phyloP scores from a whole-genome alignment of 1,140 invertebrate genomes.

The Gerris buenoi region DNA sequence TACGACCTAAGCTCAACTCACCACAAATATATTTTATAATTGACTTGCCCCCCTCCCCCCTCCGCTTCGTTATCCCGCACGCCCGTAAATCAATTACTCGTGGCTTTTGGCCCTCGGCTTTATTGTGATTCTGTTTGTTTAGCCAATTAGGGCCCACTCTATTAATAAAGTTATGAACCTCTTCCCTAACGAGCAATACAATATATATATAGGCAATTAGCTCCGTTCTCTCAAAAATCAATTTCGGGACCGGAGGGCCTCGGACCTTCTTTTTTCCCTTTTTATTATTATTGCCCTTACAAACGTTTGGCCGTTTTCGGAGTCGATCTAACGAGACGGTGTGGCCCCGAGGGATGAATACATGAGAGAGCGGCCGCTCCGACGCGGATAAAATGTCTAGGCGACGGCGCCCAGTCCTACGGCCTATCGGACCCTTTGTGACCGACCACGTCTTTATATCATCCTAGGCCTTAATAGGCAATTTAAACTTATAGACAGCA shows the following conservation, averaged over 20 bases:
- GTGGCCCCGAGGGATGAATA: background rate
- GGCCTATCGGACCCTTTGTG: background rate
- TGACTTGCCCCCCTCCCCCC: slow-evolving; percentile 5
- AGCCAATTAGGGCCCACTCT: slow-evolving; percentile 15
- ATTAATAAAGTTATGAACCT: slow-evolving; percentile 17
- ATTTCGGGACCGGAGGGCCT: slow-evolving; percentile 1
- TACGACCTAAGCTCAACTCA: background rate
- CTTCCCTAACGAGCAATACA: slow-evolving; percentile 14
- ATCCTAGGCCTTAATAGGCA: background rate
- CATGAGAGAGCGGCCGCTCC: background rate
- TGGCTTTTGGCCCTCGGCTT: slow-evolving; percentile 10
- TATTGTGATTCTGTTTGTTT: slow-evolving; percentile 19
- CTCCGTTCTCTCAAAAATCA: slow-evolving; percentile 14
- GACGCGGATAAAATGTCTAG: background rate
- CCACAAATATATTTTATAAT: background rate
- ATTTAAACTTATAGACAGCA: background rate
- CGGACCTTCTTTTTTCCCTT: background rate
- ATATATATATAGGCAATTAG: slow-evolving; percentile 18
- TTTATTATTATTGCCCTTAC: background rate
- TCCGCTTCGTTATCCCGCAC: slow-evolving; percentile 7
- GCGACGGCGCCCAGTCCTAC: background rate
- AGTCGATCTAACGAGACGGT: background rate
- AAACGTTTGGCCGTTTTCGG: background rate
- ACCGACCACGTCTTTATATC: background rate
- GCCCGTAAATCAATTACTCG: slow-evolving; percentile 16